A percentile compares a stretch with the other conserved stretches of the same genome.
These are phyloP conservation scores for Chymomyza procnemis DNA, from an alignment of 2,888 invertebrate species.

Conservation along the genomic window DNA sequence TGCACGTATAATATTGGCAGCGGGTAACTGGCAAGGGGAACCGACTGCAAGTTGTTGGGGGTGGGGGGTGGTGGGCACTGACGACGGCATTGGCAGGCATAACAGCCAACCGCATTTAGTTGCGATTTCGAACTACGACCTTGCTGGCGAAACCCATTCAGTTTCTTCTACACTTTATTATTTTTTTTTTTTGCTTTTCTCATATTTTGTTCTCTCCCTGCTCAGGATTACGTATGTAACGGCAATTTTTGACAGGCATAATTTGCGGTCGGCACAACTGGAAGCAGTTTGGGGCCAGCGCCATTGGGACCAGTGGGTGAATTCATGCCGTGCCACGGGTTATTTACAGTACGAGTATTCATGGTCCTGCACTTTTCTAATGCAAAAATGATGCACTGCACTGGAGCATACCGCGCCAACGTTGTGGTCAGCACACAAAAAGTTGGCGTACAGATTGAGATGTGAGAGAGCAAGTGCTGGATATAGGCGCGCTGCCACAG, in stretches of 20 bases:
- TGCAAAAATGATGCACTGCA: constrained; percentile 71
- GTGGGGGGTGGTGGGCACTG: background rate
- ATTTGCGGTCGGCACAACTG: constrained; percentile 54
- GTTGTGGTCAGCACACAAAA: constrained; percentile 52
- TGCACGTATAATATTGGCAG: constrained; percentile 44
- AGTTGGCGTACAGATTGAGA: constrained; percentile 25
- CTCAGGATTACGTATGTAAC: constrained; percentile 56
- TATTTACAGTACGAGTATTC: constrained; percentile 57
- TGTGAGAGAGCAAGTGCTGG: constrained; percentile 7
- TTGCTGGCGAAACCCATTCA: constrained; percentile 15
- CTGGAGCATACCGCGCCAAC: constrained; percentile 37
- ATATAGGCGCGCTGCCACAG: constrained; percentile 37
- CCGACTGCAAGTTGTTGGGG: no score
- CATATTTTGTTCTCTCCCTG: no score
- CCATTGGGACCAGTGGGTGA: constrained; percentile 42
- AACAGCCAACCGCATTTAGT: constrained; percentile 44
- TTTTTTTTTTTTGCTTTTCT: background rate
- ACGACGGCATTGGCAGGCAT: constrained; percentile 42
- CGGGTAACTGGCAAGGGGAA: background rate
- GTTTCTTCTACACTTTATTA: constrained; percentile 32
- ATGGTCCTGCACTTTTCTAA: constrained; percentile 63
- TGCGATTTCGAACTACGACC: constrained; percentile 31
- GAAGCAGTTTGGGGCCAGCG: constrained; percentile 15
- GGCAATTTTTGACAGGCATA: constrained; percentile 72
- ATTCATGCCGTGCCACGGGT: constrained; percentile 32